Evolutionary conservation across 1,140 invertebrate species (phyloP), one percentile per base, ranked within the genome.

Genomic region (Episyrphus balteatus): DNA sequence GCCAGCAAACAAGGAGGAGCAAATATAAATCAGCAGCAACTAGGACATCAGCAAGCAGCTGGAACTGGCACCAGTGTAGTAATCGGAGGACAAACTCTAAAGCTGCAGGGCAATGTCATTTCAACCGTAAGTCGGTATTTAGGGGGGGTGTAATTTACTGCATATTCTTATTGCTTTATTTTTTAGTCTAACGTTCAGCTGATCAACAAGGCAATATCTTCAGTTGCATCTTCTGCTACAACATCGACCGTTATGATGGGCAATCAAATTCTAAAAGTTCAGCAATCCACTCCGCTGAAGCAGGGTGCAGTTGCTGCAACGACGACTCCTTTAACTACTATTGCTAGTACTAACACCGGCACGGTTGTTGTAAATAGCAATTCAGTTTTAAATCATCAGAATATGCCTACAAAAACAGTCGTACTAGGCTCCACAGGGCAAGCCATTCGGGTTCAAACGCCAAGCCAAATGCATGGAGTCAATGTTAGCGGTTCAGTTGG

Each of bases 1-100:
- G 76, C 79, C 0, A 77, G 76, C 47, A 74, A 51, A 72, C 71
- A 53, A 69, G 77, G 55, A 58, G 67, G 46, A 55, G 18, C 51
- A 43, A 50, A 41, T 18, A 19, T 49, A 10, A 19, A 36, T 18
- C 39, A 10, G 31, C n/a, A 42, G 21, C 40, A 21, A 31, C 18
- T 10, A 21, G 47, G 18, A 13, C 46, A n/a, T 37, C 41, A 54
- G 8, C 62, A 65, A 21, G 56, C 31, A 2, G 32, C 43, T 10
- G 44, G 21, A 3, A 8, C 3, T 26, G 21, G 21, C 8, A 26
- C 52, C 0, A 54, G 55, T 47, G 63, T 70, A 53, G 58, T 68
- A 39, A 68, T 71, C 50, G 54, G 70, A 21, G 62, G 62, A 6
- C 62, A 66, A 52, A 58, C 66, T 0, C 47, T 67, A 10, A 68